Evolutionary conservation across 1,140 invertebrate species (phyloP).

Genomic region (Pseudomyrmex dendroicus): DNA sequence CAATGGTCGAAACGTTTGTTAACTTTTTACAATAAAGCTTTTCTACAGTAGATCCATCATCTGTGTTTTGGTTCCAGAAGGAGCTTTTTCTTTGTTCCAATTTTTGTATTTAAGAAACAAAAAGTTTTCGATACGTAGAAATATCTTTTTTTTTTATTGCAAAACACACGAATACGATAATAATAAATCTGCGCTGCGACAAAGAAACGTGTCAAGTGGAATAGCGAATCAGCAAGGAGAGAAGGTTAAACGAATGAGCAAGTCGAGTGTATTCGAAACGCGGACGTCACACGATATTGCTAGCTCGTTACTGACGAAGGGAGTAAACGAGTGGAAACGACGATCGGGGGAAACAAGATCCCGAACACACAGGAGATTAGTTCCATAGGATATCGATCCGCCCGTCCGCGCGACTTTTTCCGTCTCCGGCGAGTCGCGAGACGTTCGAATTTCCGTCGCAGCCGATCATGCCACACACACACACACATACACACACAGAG

Average conservation of each 20-base stretch:
- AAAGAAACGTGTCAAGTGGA: too few species aligned
- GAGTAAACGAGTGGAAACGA: conserved; percentile 62
- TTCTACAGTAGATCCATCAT: too few species aligned
- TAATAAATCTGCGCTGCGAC: too few species aligned
- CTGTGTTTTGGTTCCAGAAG: too few species aligned
- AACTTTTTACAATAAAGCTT: too few species aligned
- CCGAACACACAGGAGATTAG: conserved; percentile 68
- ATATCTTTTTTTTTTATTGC: too few species aligned
- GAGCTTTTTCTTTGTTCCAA: too few species aligned
- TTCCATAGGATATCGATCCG: conserved; percentile 2
- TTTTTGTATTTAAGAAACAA: too few species aligned
- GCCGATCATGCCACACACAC: conserved; percentile 39
- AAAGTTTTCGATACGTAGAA: too few species aligned
- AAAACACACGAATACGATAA: too few species aligned
- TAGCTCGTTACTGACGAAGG: conserved; percentile 59
- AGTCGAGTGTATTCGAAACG: conserved; percentile 21
- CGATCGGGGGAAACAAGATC: conserved; percentile 61
- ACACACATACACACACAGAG: conserved; percentile 15
- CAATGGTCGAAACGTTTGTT: too few species aligned
- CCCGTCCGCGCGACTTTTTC: conserved; percentile 51
- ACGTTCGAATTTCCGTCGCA: conserved; percentile 72
- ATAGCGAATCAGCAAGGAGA: too few species aligned
- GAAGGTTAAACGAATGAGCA: conserved; percentile 12
- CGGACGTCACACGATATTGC: neutral
- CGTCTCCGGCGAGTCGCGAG: conserved; percentile 61